Evolutionary conservation across 53 echinoderm and acorn worm genomes (phyloP).

Genomic region (Paelopatides confundens): DNA sequence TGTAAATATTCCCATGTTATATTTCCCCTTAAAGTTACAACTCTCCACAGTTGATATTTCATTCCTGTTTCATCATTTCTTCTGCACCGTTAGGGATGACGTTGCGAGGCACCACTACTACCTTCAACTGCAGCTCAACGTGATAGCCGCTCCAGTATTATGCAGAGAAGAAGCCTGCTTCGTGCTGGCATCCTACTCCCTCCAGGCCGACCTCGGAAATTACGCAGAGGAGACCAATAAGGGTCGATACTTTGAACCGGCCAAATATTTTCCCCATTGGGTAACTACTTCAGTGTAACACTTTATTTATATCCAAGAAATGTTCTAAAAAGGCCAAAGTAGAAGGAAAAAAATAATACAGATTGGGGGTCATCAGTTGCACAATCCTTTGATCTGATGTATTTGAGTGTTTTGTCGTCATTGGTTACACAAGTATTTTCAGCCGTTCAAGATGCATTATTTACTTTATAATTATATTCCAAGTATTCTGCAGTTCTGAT

Average conservation of each 20-base stretch:
- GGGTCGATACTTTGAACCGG: slow-evolving; percentile 92
- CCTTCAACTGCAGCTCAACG: slow-evolving; percentile 92
- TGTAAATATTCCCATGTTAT: too few relatives aligned
- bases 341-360: background rate
- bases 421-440: too few relatives aligned
- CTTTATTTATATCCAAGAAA: background rate
- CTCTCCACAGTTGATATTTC: too few relatives aligned
- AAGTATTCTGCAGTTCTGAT: too few relatives aligned
- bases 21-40: too few relatives aligned
- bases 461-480: too few relatives aligned
- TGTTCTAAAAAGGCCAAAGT: background rate
- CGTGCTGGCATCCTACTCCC: slow-evolving; percentile 92
- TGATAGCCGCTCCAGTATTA: slow-evolving; percentile 92
- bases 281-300: slow-evolving; percentile 60
- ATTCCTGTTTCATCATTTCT: background rate
- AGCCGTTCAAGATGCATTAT: too few relatives aligned
- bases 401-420: too few relatives aligned
- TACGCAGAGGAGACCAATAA: slow-evolving; percentile 84
- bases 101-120: slow-evolving; percentile 93
- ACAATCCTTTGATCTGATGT: too few relatives aligned
- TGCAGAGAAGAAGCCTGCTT: slow-evolving; percentile 97
- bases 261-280: slow-evolving; percentile 97
- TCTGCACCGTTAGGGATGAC: slow-evolving; percentile 80
- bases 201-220: slow-evolving; percentile 97
- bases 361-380: too few relatives aligned